These are phyloP conservation scores for Leucania comma DNA, from an alignment of 2,888 invertebrate species.

Conservation along the genomic window DNA sequence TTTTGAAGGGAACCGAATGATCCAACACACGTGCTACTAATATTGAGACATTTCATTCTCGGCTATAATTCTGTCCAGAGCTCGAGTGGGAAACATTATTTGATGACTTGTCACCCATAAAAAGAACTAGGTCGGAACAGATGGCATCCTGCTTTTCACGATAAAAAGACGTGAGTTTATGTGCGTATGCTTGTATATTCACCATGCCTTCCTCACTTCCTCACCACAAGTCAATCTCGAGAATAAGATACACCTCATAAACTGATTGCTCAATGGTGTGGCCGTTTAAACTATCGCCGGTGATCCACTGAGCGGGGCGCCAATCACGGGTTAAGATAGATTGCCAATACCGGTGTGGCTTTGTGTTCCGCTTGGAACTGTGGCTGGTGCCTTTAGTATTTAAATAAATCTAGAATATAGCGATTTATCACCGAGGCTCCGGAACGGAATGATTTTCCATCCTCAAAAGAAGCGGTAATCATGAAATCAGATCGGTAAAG, in stretches of 20 bases:
- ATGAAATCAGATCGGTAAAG: no score
- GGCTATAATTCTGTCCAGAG: no score
- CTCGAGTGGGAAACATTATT: no score
- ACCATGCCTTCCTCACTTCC: conserved; percentile 2
- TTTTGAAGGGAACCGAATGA: no score
- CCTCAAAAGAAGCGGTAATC: no score
- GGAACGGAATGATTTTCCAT: no score
- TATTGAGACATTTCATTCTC: no score
- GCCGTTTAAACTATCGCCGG: conserved; percentile 68
- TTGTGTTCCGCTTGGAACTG: conserved; percentile 52
- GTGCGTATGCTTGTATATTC: not conserved
- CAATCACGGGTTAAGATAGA: conserved; percentile 75
- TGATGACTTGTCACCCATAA: no score
- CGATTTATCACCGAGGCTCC: not conserved
- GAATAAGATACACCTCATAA: conserved; percentile 47
- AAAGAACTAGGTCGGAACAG: not conserved
- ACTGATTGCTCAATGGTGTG: conserved; percentile 63
- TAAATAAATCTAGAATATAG: not conserved
- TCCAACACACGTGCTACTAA: no score
- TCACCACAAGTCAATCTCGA: conserved; percentile 23
- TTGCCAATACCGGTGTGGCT: conserved; percentile 66
- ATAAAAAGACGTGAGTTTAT: not conserved
- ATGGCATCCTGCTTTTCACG: not conserved
- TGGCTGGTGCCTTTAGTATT: conserved; percentile 2
- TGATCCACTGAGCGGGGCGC: conserved; percentile 65